These are phyloP conservation scores for Acleris sparsana DNA, from an alignment of 2,888 invertebrate species.

Conservation along the genomic window DNA sequence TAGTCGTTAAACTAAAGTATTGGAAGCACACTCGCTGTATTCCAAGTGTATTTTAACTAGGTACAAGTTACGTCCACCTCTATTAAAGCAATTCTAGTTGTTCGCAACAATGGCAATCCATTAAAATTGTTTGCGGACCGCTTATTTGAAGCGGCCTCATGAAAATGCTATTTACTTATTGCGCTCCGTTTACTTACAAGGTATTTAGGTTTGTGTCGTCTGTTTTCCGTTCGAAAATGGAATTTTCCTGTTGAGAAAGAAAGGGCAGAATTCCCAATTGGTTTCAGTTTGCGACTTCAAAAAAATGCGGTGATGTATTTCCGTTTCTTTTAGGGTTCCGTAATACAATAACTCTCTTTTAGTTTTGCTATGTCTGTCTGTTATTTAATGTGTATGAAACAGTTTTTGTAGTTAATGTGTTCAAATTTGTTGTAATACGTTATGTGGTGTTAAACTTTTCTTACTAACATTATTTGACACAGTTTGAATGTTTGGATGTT, in stretches of 20 bases:
- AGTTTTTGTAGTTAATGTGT: too few relatives aligned
- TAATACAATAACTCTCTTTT: too few relatives aligned
- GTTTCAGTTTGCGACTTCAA: constrained; percentile 49
- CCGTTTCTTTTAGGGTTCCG: constrained; percentile 41
- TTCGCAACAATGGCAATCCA: constrained; percentile 52
- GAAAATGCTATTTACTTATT: constrained; percentile 78
- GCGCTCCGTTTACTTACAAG: constrained; percentile 81
- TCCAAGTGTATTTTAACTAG: background rate
- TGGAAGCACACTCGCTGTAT: too few relatives aligned
- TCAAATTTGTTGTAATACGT: too few relatives aligned
- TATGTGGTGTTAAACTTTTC: too few relatives aligned
- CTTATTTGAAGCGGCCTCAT: constrained; percentile 72
- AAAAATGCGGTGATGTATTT: constrained; percentile 64
- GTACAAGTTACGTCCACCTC: constrained; percentile 13
- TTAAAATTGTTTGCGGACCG: constrained; percentile 67
- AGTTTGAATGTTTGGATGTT: too few relatives aligned
- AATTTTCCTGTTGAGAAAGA: constrained; percentile 76
- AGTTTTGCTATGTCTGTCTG: too few relatives aligned
- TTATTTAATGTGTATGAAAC: too few relatives aligned
- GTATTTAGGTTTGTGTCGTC: constrained; percentile 77
- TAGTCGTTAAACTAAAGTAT: too few relatives aligned
- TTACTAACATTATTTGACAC: too few relatives aligned
- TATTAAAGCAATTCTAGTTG: constrained; percentile 33
- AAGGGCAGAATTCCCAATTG: constrained; percentile 74
- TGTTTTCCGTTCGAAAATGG: constrained; percentile 78